Evolutionary conservation across 1,140 invertebrate genomes (phyloP), one percentile per base, ranked within the genome.

Genomic region (Penaeus vannamei): DNA sequence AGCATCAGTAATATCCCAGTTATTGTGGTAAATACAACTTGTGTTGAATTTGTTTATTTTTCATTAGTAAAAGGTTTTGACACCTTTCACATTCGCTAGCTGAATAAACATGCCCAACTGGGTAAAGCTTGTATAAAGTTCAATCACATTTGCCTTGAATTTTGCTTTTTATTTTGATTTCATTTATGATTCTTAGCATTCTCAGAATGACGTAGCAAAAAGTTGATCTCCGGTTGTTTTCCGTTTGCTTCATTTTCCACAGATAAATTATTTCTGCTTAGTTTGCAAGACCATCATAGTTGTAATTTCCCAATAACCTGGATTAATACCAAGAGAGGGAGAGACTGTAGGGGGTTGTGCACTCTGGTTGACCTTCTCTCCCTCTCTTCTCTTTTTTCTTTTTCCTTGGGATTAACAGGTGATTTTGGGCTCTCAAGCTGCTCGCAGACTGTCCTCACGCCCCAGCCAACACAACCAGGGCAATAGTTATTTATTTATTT

Each of bases 321-420:
- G 87, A 72, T 89, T 89, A 84, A 89, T 89, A 84, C 85, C 59
- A 72, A 89, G 80, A 82, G 87, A 89, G 87, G 53, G 87, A 72
- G 87, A 89, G 87, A 89, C 69, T 77, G 85, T 76, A 69, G 87
- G 79, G 86, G 61, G 80, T 42, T 82, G 53, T 62, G 60, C 86
- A 62, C 86, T 66, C 32, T 42, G 32, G 62, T 59, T 80, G 22
- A 62, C 81, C 72, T 83, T 89, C 87, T 84, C 72, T 53, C 80
- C 42, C 72, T 76, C 72, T 76, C 72, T 76, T 36, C 32, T 36
- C 42, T 59, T 89, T 42, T 84, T 83, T 89, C 86, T 86, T 72
- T 88, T 83, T 89, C 82, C 87, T 89, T 89, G 81, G 87, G 83
- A 89, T 89, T 89, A 89, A 89, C 87, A 89, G 87, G 87, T 89